These are phyloP conservation scores for Eupithecia insigniata DNA, from an alignment of 2,888 invertebrate species.

Conservation along the genomic window DNA sequence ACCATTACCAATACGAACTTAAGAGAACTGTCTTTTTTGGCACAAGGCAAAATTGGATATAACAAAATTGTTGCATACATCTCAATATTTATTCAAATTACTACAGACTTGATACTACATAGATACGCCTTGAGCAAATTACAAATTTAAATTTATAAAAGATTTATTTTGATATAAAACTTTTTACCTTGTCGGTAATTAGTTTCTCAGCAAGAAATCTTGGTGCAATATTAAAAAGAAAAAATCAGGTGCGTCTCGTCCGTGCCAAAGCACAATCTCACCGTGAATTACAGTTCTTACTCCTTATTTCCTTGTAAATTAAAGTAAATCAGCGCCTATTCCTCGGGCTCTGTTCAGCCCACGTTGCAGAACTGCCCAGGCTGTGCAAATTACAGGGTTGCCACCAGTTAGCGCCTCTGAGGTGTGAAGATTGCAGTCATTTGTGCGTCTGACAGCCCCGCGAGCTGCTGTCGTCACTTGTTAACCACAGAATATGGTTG, in stretches of 20 bases:
- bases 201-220: not conserved
- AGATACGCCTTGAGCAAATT: no score
- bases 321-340: slow-evolving; percentile 63
- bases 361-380: slow-evolving; percentile 56
- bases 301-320: slow-evolving; percentile 52
- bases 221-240: not conserved
- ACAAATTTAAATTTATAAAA: no score
- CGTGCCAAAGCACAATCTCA: slow-evolving; percentile 6
- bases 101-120: no score
- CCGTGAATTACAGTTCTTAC: slow-evolving; percentile 31
- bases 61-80: no score
- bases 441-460: slow-evolving; percentile 72
- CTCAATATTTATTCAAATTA: no score
- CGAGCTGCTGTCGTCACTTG: slow-evolving; percentile 81
- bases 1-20: no score
- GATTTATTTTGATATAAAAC: no score
- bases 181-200: not conserved
- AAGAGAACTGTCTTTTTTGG: no score
- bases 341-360: slow-evolving; percentile 7
- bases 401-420: slow-evolving; percentile 81
- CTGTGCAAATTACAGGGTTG: slow-evolving; percentile 77
- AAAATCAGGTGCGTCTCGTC: not conserved
- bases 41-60: no score
- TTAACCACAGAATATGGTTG: slow-evolving; percentile 44
- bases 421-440: slow-evolving; percentile 84